Evolutionary conservation across 1,140 invertebrate species (phyloP), one percentile per base, ranked within the genome.

Genomic region (Drosophila bipectinata): DNA sequence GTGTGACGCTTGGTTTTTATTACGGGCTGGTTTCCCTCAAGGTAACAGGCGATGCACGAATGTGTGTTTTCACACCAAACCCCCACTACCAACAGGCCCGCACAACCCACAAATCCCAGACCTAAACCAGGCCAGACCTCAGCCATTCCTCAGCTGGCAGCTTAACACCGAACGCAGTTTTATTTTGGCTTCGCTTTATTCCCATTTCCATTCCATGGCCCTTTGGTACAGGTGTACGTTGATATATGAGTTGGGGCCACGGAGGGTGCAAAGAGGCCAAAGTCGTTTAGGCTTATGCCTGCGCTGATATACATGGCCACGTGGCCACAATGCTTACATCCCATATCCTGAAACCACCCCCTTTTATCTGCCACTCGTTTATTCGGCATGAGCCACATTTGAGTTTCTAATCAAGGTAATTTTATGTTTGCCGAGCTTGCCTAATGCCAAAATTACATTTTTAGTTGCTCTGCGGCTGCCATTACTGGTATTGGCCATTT

Each of bases 391-490:
- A 62, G 63, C 53, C 68, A 49, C 73, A 85, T 84, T 85, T 81
- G 74, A 72, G 82, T 88, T 88, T 87, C 83, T 87, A 88, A 87
- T 87, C 83, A 87, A 88, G 83, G 79, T 88, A 79, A 83, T 87
- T 87, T 87, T 87, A 87, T 87, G 83, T 88, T 64, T 76, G 76
- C 72, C 75, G 79, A 82, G 83, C 82, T 77, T 69, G 68, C 63
- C 74, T 87, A 85, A 87, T 85, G 82, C 82, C 82, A 74, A 85
- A 85, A 85, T 85, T 87, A 85, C 82, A 87, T 88, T 87, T 85
- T 88, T 79, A 82, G 83, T 85, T 77, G 64, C 54, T 49, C 32
- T 41, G 24, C 49, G 52, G 51, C 60, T 28, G 48, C 37, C 62
- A 48, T 28, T 39, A 48, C 15, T 8, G 18, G 60, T 51, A 52